These are phyloP conservation scores for Ectobius pallidus DNA, from an alignment of 2,888 invertebrate species.

Conservation along the genomic window DNA sequence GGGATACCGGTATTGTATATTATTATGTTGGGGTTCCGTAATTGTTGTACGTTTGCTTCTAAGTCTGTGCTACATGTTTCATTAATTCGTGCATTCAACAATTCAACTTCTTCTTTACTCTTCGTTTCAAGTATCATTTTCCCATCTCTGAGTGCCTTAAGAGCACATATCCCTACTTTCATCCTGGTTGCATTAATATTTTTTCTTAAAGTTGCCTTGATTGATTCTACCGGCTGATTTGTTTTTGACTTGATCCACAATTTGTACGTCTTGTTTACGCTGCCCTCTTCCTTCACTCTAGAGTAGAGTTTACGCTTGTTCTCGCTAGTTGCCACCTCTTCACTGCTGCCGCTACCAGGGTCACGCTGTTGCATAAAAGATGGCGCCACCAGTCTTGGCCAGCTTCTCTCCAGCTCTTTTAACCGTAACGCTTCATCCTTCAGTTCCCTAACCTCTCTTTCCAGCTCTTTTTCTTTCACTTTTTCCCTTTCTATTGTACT, in stretches of 20 bases:
- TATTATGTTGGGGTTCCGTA: not conserved
- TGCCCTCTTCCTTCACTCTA: not conserved
- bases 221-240: not conserved
- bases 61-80: not conserved
- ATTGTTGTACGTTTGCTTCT: not conserved
- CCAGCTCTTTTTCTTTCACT: too few relatives aligned
- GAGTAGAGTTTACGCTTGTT: not conserved
- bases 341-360: not conserved
- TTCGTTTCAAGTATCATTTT: not conserved
- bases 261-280: not conserved
- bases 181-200: not conserved
- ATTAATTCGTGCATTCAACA: not conserved
- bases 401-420: not conserved
- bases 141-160: not conserved
- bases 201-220: not conserved
- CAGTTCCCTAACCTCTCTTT: too few relatives aligned
- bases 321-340: not conserved
- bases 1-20: not conserved
- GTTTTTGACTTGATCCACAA: constrained; percentile 2
- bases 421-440: too few relatives aligned
- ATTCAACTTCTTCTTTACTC: not conserved
- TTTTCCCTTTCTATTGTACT: too few relatives aligned
- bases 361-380: not conserved
- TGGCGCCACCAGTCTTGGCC: not conserved
- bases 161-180: not conserved